Conservation (phyloP, 2,797 vertebrate genomes). For the Chlorospingus flavigularis region DNA sequence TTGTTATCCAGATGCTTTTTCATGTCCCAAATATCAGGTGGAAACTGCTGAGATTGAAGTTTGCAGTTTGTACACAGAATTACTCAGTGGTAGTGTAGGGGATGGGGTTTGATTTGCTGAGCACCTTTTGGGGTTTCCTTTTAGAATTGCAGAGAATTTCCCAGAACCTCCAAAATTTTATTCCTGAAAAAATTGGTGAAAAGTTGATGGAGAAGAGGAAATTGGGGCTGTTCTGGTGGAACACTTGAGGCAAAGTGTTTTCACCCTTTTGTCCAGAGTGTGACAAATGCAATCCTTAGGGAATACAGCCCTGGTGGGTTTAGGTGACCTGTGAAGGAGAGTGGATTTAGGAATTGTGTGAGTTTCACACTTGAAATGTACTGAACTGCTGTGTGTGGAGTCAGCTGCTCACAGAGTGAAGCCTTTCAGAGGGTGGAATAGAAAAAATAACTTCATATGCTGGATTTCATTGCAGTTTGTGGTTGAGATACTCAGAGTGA, state of each 20-base stretch:
- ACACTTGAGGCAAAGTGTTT: neutral
- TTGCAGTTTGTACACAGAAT: neutral
- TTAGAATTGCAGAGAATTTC: neutral
- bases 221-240: neutral
- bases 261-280: neutral
- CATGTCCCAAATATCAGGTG: neutral
- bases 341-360: neutral
- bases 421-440: neutral
- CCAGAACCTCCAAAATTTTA: neutral
- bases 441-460: neutral
- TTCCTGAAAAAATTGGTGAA: neutral
- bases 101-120: neutral
- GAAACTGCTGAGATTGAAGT: neutral
- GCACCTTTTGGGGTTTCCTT: neutral
- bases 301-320: neutral
- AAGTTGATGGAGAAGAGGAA: neutral
- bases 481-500: neutral
- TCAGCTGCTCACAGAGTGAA: neutral
- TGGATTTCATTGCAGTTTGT: neutral
- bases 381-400: neutral
- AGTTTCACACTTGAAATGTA: neutral
- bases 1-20: neutral
- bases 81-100: neutral
- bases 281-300: neutral
- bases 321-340: neutral